Conservation (phyloP, 2,113 vertebrate genomes). For the Engraulis encrasicolus region DNA sequence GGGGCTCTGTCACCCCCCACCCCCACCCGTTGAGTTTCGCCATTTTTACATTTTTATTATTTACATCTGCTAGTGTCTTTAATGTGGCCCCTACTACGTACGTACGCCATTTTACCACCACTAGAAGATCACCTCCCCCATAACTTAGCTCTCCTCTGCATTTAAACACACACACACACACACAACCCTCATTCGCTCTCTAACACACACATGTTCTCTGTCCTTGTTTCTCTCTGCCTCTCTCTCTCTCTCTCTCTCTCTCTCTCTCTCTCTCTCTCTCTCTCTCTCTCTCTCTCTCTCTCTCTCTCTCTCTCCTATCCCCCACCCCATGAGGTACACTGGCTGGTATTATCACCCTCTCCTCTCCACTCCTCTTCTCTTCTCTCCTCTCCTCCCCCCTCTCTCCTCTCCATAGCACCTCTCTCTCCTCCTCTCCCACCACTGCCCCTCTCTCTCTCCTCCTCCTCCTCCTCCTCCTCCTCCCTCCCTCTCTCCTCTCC, state of each 20-base stretch:
- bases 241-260: slow-evolving; percentile 27
- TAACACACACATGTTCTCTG: slow-evolving; percentile 41
- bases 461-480: slow-evolving; percentile 8
- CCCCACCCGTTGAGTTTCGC: slow-evolving; percentile 65
- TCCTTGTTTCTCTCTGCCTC: slow-evolving; percentile 55
- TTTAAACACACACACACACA: slow-evolving; percentile 16
- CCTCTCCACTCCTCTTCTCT: slow-evolving; percentile 72
- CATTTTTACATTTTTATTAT: slow-evolving; percentile 85
- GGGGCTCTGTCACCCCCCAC: too few relatives aligned
- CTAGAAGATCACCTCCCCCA: slow-evolving; percentile 13
- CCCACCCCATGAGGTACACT: slow-evolving; percentile 64
- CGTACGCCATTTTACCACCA: slow-evolving; percentile 66
- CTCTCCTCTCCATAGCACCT: slow-evolving; percentile 75
- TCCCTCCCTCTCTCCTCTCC: slow-evolving; percentile 65
- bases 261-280: slow-evolving; percentile 51
- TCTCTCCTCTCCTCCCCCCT: slow-evolving; percentile 78
- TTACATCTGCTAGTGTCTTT: slow-evolving; percentile 92
- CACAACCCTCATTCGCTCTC: slow-evolving; percentile 52
- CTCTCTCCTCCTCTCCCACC: slow-evolving; percentile 70
- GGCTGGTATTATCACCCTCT: slow-evolving; percentile 82
- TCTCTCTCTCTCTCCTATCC: slow-evolving; percentile 49
- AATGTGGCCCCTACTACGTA: slow-evolving; percentile 86
- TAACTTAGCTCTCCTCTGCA: too few relatives aligned
- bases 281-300: too few relatives aligned
- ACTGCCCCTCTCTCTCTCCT: slow-evolving; percentile 44